Conservation (phyloP, 1,140 invertebrate species). For the Coelopa frigida region DNA sequence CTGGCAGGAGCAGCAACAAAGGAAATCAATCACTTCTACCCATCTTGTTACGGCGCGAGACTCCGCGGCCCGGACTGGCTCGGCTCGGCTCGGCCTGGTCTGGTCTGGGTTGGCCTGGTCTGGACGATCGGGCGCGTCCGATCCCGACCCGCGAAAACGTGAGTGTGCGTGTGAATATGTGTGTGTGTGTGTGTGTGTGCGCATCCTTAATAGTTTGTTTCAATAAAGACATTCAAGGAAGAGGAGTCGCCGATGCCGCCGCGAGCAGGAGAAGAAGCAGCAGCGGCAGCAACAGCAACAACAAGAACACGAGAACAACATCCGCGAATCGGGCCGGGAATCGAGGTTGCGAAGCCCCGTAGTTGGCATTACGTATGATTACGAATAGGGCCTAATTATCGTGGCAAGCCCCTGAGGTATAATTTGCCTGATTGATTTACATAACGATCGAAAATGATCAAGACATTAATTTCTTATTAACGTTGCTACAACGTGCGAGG, state of each 20-base stretch:
- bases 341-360: too few species aligned
- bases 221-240: too few species aligned
- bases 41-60: slow-evolving; percentile 34
- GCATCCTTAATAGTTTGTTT: slow-evolving; percentile 22
- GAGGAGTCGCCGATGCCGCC: too few species aligned
- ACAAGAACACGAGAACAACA: neutral
- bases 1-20: slow-evolving; percentile 2
- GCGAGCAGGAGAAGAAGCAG: slow-evolving; percentile 18
- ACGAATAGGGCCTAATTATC: slow-evolving; percentile 45
- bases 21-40: slow-evolving; percentile 44
- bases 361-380: slow-evolving; percentile 30
- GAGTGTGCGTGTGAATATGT: too few species aligned
- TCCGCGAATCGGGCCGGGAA: slow-evolving; percentile 10
- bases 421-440: slow-evolving; percentile 46
- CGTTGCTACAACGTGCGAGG: slow-evolving; percentile 23
- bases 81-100: too few species aligned
- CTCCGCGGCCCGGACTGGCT: neutral
- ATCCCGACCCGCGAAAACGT: too few species aligned
- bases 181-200: too few species aligned
- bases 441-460: slow-evolving; percentile 46
- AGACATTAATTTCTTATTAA: slow-evolving; percentile 46
- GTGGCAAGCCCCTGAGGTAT: slow-evolving; percentile 45
- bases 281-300: slow-evolving; percentile 11
- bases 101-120: too few species aligned
- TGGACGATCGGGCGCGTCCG: too few species aligned